Base-by-base conservation (phyloP, 2,797 vertebrate species). In the Eidolon dupreanum region DNA sequence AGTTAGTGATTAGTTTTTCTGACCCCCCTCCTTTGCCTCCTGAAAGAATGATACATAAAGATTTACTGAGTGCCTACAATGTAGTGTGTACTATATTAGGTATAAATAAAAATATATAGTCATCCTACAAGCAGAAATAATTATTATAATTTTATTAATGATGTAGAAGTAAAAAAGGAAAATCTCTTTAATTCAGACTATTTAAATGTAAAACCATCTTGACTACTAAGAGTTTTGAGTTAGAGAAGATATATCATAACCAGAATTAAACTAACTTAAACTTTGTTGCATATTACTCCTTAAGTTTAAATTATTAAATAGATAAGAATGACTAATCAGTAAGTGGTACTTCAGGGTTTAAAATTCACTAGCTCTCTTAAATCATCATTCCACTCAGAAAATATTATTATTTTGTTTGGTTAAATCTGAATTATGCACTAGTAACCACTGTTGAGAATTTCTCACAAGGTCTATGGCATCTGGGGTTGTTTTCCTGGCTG, bases 311-410 rank as follows among this genome's bases (percentile, higher is more conserved):
- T 57, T 19, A 59, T 59, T 68, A 73, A 85, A 65, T 19, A 66
- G 17, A 33, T 65, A 63, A 73, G 11, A 86, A 77, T 33, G 53
- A 73, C 33, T 75, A 31, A 97, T 93, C 63, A 77, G 20, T 31
- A 73, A 70, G 63, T 31, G 22, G 16, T 90, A 78, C 77, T 85
- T 94, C 17, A 88, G 38, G 9, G 19, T 89, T 36, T 92, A 51
- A 84, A 94, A 85, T 90, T 95, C 61, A 79, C n/a, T 36, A 82
- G 53, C 3, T 75, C 65, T 93, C 79, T 93, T 86, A 92, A 94
- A 57, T 49, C 59, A 92, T 61, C 85, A 82, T 86, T 63, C 13
- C 53, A 79, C 70, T 74, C 74, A 86, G 19, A n/a, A 96, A 88
- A 78, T 65, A 9, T 46, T 85, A 73, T 70, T 53, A 68, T 70